A percentile compares a stretch with the other conserved stretches of the same genome.
These are phyloP conservation scores for Phaedon cochleariae DNA, from an alignment of 2,888 invertebrate species.

Conservation along the genomic window DNA sequence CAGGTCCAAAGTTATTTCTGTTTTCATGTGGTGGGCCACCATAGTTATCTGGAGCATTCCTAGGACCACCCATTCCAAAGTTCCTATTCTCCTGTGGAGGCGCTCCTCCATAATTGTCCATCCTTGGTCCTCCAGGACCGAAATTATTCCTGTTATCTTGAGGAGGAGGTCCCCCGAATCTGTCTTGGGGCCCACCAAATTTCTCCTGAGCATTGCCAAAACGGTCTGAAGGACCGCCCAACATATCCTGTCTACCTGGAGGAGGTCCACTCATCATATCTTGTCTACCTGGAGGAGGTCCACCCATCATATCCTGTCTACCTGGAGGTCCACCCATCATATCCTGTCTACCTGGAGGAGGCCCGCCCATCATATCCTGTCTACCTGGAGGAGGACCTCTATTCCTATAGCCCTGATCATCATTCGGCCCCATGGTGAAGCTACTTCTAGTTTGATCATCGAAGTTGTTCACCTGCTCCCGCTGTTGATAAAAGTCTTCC, in stretches of 20 bases:
- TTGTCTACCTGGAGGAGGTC: not conserved
- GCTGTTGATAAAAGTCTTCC: constrained; percentile 36
- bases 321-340: no score
- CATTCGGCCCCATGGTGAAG: constrained; percentile 39
- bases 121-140: constrained; percentile 22
- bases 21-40: not conserved
- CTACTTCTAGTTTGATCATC: constrained; percentile 57
- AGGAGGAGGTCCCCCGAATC: constrained; percentile 25
- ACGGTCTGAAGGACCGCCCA: not conserved
- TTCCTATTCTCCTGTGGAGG: not conserved
- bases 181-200: constrained; percentile 11
- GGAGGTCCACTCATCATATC: no score
- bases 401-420: constrained; percentile 14
- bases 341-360: not conserved
- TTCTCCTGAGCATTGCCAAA: not conserved
- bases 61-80: not conserved
- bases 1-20: constrained; percentile 21
- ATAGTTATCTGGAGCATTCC: not conserved
- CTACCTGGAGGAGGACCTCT: not conserved
- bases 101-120: not conserved
- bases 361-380: not conserved
- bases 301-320: not conserved
- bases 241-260: not conserved
- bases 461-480: constrained; percentile 51
- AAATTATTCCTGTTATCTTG: constrained; percentile 20